Conservation (phyloP, 2,113 vertebrate species). For the Gnathochromis pfefferi region DNA sequence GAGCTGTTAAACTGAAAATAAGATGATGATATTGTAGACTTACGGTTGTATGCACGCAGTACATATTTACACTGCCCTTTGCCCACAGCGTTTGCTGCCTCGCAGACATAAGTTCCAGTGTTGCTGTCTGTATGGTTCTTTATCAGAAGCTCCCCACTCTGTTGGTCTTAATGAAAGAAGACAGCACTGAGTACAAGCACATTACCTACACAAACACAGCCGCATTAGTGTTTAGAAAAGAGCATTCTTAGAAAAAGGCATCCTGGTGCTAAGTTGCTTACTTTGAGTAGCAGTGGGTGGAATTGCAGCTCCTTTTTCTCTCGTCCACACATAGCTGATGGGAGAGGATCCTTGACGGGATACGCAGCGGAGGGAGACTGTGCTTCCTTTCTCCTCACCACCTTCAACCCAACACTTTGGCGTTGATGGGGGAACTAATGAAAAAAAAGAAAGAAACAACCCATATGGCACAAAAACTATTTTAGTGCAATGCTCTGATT, state of each 20-base stretch:
- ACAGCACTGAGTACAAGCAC: background rate
- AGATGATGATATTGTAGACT: conserved; percentile 29
- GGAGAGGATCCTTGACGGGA: conserved; percentile 70
- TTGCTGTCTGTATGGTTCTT: conserved; percentile 70
- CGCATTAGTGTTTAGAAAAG: background rate
- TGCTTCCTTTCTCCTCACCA: conserved; percentile 62
- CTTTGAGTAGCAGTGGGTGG: conserved; percentile 47
- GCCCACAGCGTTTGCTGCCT: conserved; percentile 78
- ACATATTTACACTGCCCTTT: conserved; percentile 70
- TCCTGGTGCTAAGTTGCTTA: background rate
- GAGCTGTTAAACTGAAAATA: background rate
- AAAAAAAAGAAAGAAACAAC: background rate
- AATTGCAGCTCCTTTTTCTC: conserved; percentile 59
- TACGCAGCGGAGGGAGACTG: conserved; percentile 75
- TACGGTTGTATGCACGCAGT: conserved; percentile 68
- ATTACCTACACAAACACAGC: background rate
- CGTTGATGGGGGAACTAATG: conserved; percentile 69
- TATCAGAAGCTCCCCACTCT: conserved; percentile 76
- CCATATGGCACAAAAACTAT: background rate
- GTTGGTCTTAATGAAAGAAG: conserved; percentile 52
- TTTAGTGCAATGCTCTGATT: background rate
- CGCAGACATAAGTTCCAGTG: conserved; percentile 77
- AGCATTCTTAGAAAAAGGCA: background rate
- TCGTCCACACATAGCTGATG: conserved; percentile 78
- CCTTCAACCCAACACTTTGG: conserved; percentile 83